These are phyloP conservation scores for Saguinus midas DNA, from an alignment of 2,113 vertebrate species.

Conservation along the genomic window DNA sequence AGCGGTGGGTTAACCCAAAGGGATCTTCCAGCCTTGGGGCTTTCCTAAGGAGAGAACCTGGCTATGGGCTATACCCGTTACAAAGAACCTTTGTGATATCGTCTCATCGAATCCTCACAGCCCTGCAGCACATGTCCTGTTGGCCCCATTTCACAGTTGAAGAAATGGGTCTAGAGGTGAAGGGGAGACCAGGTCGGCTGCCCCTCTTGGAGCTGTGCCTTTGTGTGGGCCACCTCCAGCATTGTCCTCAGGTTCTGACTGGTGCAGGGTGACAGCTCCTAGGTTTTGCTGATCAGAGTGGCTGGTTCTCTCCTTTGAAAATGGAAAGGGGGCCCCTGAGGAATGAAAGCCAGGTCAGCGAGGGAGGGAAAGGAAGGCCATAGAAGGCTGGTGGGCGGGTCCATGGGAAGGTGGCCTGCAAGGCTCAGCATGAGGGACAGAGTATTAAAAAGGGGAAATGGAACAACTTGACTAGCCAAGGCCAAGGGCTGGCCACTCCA, in stretches of 20 bases:
- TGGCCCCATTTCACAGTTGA: background rate
- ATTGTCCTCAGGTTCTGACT: background rate
- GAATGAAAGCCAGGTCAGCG: background rate
- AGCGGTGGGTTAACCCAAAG: background rate
- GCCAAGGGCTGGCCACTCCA: background rate
- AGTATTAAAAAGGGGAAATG: background rate
- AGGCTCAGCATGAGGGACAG: too few relatives aligned
- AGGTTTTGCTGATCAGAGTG: background rate
- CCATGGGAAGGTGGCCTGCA: background rate
- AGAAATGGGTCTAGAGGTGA: background rate
- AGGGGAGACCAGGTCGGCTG: background rate
- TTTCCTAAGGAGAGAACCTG: background rate
- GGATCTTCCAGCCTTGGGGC: background rate
- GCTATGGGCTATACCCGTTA: background rate
- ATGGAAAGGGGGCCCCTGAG: background rate
- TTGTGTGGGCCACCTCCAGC: background rate
- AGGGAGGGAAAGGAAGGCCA: background rate
- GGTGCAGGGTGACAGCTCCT: background rate
- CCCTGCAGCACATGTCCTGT: accelerated
- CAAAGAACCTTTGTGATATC: background rate
- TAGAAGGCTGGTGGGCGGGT: background rate
- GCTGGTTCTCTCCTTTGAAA: background rate
- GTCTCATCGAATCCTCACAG: background rate
- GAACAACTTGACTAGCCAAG: background rate
- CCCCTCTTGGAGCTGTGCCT: background rate